Percentiles rank a stretch among this genome's conserved stretches.
phyloP scores from a whole-genome alignment of 2,797 vertebrate genomes.

The Gymnothorax reevesii region DNA sequence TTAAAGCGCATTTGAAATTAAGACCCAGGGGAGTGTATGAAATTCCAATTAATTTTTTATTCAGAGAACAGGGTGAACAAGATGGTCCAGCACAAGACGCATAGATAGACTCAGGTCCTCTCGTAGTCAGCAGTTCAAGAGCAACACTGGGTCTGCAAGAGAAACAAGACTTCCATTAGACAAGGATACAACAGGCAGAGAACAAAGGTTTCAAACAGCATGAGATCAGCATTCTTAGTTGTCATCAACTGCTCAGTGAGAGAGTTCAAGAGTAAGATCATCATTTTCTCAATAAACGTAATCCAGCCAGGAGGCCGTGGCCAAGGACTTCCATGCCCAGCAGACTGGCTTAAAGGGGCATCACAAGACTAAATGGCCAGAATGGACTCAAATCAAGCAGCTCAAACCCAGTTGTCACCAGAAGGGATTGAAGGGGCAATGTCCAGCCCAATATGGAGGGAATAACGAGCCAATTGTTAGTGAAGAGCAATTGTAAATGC shows the following conservation, averaged over 20 bases:
- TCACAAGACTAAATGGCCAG: background rate
- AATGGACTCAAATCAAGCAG: background rate
- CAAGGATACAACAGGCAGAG: background rate
- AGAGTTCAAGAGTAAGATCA: slow-evolving; percentile 35
- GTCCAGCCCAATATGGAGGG: too few relatives aligned
- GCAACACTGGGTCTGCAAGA: background rate
- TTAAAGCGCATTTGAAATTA: too few relatives aligned
- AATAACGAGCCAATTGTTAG: too few relatives aligned
- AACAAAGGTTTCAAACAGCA: background rate
- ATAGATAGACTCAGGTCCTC: background rate
- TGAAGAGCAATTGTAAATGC: too few relatives aligned
- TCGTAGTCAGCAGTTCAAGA: background rate
- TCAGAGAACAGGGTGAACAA: background rate
- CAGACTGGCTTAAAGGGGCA: background rate
- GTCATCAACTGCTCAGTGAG: slow-evolving; percentile 39
- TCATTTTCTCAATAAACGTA: slow-evolving; percentile 21
- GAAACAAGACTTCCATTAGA: background rate
- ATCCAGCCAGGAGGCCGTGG: background rate
- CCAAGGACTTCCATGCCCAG: background rate
- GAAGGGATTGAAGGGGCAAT: too few relatives aligned
- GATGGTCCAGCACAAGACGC: background rate
- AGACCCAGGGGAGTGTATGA: background rate
- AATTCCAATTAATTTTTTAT: background rate
- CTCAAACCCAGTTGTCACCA: background rate
- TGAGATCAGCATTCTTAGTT: slow-evolving; percentile 20